Base-by-base conservation (phyloP, 2,797 vertebrate genomes). In the Sciurus vulgaris region DNA sequence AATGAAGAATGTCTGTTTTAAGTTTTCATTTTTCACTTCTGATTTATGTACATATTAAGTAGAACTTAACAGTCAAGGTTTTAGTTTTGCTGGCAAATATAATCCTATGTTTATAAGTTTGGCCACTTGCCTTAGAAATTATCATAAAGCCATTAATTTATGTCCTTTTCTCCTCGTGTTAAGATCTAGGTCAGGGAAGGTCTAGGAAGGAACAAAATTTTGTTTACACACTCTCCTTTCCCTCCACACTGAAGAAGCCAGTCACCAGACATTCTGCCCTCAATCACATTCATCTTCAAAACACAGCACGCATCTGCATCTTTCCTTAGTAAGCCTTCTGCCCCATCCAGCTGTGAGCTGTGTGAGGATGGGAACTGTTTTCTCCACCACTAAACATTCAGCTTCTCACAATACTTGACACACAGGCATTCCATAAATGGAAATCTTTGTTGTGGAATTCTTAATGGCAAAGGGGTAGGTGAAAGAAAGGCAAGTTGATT, bases 51-150 rank as follows among this genome's bases (percentile, higher is more conserved):
- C 72, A 26, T 41, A 83, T 92, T 72, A 51, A 89, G 28, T 84
- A 84, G 13, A 93, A 49, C 73, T 91, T 95, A 90, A 85, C 47
- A 77, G 22, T 83, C 70, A 85, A 96, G 47, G 17, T 70, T 96
- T 95, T 72, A 17, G 10, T 88, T 83, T 94, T 95, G 38, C 15
- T 79, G 49, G 65, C 67, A 81, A 92, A 86, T 85, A 38, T 13
- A 72, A 69, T 86, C 54, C 88, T 84, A 44, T 22, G 44, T 76
- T 93, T 93, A 54, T 86, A 86, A 83, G 56, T 84, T 96, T 38
- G 76, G 51, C 77, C 54, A 54, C 35, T 93, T 95, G 56, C 56
- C 72, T 96, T 95, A 86, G 74, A 92, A 78, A 88, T 93, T 20
- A 77, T 12, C 47, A n/a, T 63, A 59, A 91, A 93, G 54, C 65